Percentiles rank a stretch among this genome's conserved stretches.
phyloP scores from a whole-genome alignment of 2,797 vertebrate species.

The Sebastolobus altivelis region DNA sequence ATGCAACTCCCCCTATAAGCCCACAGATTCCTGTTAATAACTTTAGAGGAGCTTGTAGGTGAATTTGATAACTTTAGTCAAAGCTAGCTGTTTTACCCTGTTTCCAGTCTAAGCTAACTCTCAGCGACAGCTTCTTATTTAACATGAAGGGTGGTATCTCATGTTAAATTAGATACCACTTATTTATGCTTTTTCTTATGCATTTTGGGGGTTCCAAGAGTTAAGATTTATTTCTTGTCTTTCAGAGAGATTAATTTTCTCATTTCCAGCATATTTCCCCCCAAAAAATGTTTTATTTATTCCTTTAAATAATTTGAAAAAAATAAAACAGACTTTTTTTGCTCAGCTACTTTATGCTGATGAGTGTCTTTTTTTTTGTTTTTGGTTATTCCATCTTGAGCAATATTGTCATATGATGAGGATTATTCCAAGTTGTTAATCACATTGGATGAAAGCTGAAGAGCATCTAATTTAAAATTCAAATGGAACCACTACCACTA shows the following conservation, averaged over 20 bases:
- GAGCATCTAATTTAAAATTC: slow-evolving; percentile 53
- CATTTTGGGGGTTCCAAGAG: background rate
- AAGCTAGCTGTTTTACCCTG: no score
- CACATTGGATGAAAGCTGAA: slow-evolving; percentile 40
- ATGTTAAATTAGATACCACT: no score
- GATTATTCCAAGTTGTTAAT: slow-evolving; percentile 36
- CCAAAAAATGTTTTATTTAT: background rate
- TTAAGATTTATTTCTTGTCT: slow-evolving; percentile 5
- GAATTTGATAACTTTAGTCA: no score
- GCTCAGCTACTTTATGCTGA: background rate
- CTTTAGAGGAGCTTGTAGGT: no score
- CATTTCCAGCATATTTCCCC: background rate
- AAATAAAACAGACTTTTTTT: background rate
- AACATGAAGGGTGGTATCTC: no score
- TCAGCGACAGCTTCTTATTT: no score
- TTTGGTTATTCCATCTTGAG: background rate
- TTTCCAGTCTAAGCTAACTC: no score
- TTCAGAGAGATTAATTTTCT: background rate
- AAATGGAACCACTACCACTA: slow-evolving; percentile 36
- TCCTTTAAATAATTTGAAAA: background rate
- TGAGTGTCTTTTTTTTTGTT: background rate
- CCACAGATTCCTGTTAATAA: no score
- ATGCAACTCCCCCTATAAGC: no score
- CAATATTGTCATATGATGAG: background rate
- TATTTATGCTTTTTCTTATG: no score